Conservation (phyloP, 2,113 vertebrate species). For the Hippocampus abdominalis region DNA sequence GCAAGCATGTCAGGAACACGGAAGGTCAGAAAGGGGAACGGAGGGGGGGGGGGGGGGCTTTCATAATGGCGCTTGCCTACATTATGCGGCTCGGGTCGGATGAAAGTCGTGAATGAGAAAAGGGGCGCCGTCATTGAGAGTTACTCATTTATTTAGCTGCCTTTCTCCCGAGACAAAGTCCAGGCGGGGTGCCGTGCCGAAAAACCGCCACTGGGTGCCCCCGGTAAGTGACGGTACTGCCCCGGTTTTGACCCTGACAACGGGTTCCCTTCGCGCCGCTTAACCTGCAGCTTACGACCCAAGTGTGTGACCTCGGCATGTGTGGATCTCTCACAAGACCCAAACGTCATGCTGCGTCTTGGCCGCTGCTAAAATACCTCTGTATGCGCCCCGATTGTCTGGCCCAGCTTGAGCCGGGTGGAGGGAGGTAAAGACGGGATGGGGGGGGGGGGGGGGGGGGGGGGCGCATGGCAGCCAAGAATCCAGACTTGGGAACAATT, state of each 20-base stretch:
- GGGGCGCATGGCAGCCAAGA: conserved; percentile 54
- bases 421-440: conserved; percentile 12
- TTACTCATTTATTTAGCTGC: conserved; percentile 74
- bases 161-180: conserved; percentile 67
- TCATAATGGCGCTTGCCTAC: conserved; percentile 37
- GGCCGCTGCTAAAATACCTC: conserved; percentile 61
- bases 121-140: conserved; percentile 72
- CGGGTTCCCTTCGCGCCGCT: conserved; percentile 55
- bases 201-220: conserved; percentile 41
- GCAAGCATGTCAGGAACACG: conserved; percentile 39
- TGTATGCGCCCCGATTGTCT: conserved; percentile 63
- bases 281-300: conserved; percentile 55
- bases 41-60: conserved; percentile 11
- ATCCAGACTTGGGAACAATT: conserved; percentile 46
- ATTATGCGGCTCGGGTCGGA: conserved; percentile 63
- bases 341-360: conserved; percentile 58
- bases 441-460: conserved; percentile 21
- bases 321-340: conserved; percentile 65
- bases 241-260: conserved; percentile 72
- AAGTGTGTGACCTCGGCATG: conserved; percentile 73
- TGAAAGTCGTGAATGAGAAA: conserved; percentile 74
- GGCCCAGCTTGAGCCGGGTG: conserved; percentile 54
- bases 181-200: conserved; percentile 58
- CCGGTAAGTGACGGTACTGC: conserved; percentile 53
- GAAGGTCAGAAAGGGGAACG: conserved; percentile 46